Evolutionary conservation across 2,888 invertebrate genomes (phyloP).

Genomic region (Mimas tiliae): DNA sequence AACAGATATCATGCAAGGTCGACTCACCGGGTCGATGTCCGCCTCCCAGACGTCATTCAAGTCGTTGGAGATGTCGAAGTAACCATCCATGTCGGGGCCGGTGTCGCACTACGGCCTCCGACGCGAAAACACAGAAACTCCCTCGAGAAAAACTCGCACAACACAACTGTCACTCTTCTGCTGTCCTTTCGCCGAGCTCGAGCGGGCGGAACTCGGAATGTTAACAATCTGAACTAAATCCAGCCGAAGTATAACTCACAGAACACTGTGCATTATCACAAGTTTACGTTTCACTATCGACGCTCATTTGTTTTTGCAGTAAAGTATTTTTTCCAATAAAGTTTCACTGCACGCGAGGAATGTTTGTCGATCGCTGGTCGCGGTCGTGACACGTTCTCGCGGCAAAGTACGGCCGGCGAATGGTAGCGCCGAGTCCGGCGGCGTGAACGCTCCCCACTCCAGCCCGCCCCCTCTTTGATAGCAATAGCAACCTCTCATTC

Average conservation of each 20-base stretch:
- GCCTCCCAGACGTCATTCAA: constrained; percentile 93
- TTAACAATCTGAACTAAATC: constrained; percentile 44
- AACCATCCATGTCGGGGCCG: constrained; percentile 87
- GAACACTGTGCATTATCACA: constrained; percentile 72
- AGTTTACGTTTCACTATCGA: constrained; percentile 77
- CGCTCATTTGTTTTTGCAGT: constrained; percentile 76
- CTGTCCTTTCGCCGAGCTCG: constrained; percentile 62
- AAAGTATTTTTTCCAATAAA: constrained; percentile 65
- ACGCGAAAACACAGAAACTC: constrained; percentile 59
- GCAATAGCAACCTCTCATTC: constrained; percentile 65
- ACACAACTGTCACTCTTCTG: constrained; percentile 71
- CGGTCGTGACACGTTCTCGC: constrained; percentile 50
- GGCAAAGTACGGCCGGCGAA: constrained; percentile 71
- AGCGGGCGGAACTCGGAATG: constrained; percentile 62
- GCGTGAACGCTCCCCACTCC: constrained; percentile 44
- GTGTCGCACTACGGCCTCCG: constrained; percentile 65
- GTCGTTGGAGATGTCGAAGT: constrained; percentile 90
- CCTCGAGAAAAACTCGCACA: constrained; percentile 63
- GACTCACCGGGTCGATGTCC: constrained; percentile 92
- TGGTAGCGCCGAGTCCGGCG: constrained; percentile 54
- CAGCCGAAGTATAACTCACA: constrained; percentile 47
- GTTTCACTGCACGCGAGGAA: constrained; percentile 78
- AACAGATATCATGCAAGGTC: constrained; percentile 69
- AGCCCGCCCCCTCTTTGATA: constrained; percentile 40
- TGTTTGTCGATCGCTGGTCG: constrained; percentile 47